phyloP scores from a whole-genome alignment of 2,797 vertebrate species.

The Mormyrops boulengeri region DNA sequence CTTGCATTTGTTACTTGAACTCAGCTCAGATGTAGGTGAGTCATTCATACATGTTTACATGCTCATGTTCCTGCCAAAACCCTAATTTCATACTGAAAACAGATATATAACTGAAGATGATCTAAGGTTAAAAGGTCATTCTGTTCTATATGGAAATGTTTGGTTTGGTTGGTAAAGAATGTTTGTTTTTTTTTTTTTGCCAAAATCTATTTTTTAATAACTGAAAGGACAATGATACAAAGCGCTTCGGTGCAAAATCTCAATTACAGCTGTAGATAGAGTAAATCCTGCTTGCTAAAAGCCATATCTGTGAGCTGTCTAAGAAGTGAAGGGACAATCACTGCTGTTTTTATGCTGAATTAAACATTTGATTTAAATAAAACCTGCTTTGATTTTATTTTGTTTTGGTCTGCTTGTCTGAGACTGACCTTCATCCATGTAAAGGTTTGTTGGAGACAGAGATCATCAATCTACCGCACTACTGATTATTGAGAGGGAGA shows the following conservation, averaged over 20 bases:
- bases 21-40: neutral
- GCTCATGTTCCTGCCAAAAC: neutral
- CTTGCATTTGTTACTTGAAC: neutral
- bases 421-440: neutral
- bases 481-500: neutral
- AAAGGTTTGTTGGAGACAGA: neutral
- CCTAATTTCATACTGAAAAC: conserved; percentile 2
- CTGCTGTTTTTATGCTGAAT: conserved; percentile 34
- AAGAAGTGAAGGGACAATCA: conserved; percentile 32
- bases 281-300: neutral
- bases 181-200: conserved; percentile 1
- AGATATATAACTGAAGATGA: neutral
- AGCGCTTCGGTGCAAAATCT: neutral
- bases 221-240: neutral
- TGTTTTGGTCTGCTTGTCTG: neutral
- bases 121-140: neutral
- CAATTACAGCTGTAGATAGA: neutral
- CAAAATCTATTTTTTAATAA: conserved; percentile 11
- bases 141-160: neutral
- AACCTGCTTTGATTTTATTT: conserved; percentile 13
- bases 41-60: conserved; percentile 15
- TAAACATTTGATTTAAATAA: conserved; percentile 37
- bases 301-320: conserved; percentile 3
- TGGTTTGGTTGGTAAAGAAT: neutral
- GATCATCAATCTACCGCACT: neutral